Conservation (phyloP, 2,113 vertebrate species). For the Columbina picui region DNA sequence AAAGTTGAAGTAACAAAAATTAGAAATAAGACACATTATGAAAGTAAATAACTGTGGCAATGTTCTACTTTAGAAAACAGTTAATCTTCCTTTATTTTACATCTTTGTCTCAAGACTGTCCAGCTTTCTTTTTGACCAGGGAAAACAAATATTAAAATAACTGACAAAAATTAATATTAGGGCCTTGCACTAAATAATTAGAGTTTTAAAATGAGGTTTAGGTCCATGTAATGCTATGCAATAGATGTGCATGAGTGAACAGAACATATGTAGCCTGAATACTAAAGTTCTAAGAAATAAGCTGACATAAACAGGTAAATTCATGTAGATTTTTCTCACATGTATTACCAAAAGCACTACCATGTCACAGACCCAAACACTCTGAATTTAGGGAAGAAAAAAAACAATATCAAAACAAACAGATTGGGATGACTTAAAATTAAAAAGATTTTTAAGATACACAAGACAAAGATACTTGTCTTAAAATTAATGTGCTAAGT, state of each 20-base stretch:
- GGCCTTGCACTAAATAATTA: background rate
- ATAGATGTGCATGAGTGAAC: background rate
- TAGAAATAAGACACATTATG: background rate
- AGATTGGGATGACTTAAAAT: background rate
- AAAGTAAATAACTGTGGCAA: background rate
- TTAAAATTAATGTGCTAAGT: background rate
- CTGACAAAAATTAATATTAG: background rate
- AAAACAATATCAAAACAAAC: background rate
- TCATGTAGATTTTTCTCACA: background rate
- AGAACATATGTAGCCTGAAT: accelerated
- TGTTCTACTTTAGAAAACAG: background rate
- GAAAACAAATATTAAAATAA: background rate
- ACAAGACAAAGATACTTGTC: background rate
- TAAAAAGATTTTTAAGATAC: background rate
- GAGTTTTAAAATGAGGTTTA: background rate
- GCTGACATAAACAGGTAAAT: background rate
- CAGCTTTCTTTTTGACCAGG: background rate
- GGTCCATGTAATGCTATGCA: background rate
- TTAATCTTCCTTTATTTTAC: background rate
- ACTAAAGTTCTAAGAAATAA: background rate
- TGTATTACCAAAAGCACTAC: background rate
- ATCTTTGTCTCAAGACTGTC: background rate
- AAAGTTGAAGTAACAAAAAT: background rate
- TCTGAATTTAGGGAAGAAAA: background rate
- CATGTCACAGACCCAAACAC: background rate